These are phyloP conservation scores for Coregonus clupeaformis DNA, from an alignment of 2,113 vertebrate genomes.

Conservation along the genomic window DNA sequence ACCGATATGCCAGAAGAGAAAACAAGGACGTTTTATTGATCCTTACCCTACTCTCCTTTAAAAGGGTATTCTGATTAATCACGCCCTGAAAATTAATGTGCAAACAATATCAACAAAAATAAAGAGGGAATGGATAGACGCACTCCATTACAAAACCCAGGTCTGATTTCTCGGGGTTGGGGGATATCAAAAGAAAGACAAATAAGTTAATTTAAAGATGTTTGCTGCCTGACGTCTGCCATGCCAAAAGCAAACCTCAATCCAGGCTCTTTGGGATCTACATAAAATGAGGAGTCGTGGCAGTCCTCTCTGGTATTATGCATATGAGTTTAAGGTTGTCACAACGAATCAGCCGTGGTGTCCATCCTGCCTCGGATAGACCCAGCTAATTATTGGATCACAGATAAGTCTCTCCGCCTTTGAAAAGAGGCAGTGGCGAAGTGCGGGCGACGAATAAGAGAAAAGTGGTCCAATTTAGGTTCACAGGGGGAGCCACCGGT, in stretches of 20 bases:
- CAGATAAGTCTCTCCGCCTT: conserved; percentile 61
- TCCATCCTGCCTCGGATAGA: conserved; percentile 70
- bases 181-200: conserved; percentile 61
- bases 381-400: conserved; percentile 79
- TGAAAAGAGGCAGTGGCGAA: conserved; percentile 46
- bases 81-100: no score
- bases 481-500: conserved; percentile 58
- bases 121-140: no score
- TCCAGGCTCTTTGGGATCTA: conserved; percentile 75
- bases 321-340: conserved; percentile 79
- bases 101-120: no score
- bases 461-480: conserved; percentile 60
- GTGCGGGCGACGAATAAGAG: conserved; percentile 8
- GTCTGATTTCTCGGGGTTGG: no score
- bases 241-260: conserved; percentile 65
- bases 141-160: no score
- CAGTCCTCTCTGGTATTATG: conserved; percentile 74
- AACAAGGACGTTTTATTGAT: no score
- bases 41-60: no score
- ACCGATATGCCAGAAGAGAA: not conserved
- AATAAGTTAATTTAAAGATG: conserved; percentile 70
- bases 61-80: no score
- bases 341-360: conserved; percentile 74
- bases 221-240: conserved; percentile 56
- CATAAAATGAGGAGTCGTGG: conserved; percentile 77